These are phyloP conservation scores for Sarcophaga carnaria DNA, from an alignment of 2,888 invertebrate species.

Conservation along the genomic window DNA sequence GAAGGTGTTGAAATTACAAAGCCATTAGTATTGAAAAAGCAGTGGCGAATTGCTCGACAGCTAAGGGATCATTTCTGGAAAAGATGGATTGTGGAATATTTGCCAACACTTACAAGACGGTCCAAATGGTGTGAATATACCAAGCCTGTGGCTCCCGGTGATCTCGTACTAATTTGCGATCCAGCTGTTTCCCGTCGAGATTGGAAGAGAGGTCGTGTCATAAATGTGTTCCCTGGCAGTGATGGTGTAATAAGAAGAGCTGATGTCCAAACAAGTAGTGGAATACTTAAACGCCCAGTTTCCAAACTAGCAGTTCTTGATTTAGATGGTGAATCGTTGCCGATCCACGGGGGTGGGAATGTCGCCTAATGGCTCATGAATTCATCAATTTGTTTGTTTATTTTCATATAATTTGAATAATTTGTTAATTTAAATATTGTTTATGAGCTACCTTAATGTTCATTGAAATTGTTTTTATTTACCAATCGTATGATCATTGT, in stretches of 20 bases:
- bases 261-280: conserved; percentile 63
- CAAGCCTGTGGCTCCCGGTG: not conserved
- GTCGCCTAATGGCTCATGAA: not conserved
- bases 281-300: conserved; percentile 68
- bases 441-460: not conserved
- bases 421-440: not conserved
- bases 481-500: not conserved
- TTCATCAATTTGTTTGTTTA: not conserved
- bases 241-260: conserved; percentile 52
- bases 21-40: not conserved
- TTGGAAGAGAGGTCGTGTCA: not conserved
- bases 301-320: conserved; percentile 76
- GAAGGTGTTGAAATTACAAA: not conserved
- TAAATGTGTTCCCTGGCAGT: not conserved
- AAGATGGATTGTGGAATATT: conserved; percentile 21
- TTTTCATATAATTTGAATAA: not conserved
- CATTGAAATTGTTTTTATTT: too few relatives aligned
- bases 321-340: conserved; percentile 72
- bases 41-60: conserved; percentile 11
- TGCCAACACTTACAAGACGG: conserved; percentile 19
- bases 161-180: conserved; percentile 6
- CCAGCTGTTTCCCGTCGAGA: not conserved
- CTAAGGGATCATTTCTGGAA: too few relatives aligned
- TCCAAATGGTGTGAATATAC: conserved; percentile 15
- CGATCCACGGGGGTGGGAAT: conserved; percentile 39